Base-by-base conservation (phyloP, 2,888 invertebrate species). In the Agrenia bidenticulata region DNA sequence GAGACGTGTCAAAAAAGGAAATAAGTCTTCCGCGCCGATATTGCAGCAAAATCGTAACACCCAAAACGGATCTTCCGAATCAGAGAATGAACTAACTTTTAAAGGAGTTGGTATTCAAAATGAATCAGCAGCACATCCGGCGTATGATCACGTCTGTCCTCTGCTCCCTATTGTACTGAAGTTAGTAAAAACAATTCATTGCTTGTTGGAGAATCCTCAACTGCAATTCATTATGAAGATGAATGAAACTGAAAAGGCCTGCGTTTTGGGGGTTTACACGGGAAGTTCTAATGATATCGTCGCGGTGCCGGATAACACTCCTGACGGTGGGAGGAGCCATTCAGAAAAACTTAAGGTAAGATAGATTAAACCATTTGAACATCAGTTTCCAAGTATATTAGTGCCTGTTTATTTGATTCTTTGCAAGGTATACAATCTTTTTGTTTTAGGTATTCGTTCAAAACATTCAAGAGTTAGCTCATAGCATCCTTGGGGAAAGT, bases 401-500 rank as follows among this genome's bases (percentile, higher is more conserved):
- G n/a, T 23, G 15, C 24, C 24, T 11, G 5, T 24, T 55, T 27
- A n/a, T n/a, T 4, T 55, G 17, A 55, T 17, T 26, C 7, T 41
- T 57, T 7, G 7, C 13, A 15, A 23, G 24, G 5, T 51, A 15
- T 13, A 51, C 9, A 23, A 23, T n/a, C 51, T 61, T 11, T 26
- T 63, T 60, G n/a, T 21, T 60, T 19, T 39, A 75, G 75, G 32
- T 61, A 19, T 76, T 76, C 51, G 32, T 73, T n/a, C 66, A 65
- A 32, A 61, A 42, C 7, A 19, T 73, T 15, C 32, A 63, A 17
- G 74, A 74, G 17, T 13, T 65, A 4, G 24, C 66, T 5, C 74
- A 76, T 59, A 60, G 61, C 5, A 74, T 74, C 27, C 61, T 76
- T 21, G 76, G 76, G n/a, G 67, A 65, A 26, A 62, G 72, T 56